Evolutionary conservation across 2,888 invertebrate species (phyloP).

Genomic region (Megalurothrips usitatus): DNA sequence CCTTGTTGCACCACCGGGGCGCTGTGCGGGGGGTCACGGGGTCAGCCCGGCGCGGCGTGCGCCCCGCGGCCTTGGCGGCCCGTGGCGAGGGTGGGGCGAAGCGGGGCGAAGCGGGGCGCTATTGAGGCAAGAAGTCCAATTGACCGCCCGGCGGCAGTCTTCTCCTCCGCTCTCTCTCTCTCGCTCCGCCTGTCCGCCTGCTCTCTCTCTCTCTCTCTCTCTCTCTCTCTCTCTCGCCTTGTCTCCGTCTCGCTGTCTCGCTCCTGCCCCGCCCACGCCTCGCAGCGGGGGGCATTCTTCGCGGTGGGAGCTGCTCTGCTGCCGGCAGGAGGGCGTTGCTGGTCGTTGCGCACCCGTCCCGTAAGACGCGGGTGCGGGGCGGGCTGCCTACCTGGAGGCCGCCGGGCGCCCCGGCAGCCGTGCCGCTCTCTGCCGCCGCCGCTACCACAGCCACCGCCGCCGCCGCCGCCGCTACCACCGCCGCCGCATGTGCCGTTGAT

Average conservation of each 20-base stretch:
- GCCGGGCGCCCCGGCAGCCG: too few relatives aligned
- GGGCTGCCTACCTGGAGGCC: too few relatives aligned
- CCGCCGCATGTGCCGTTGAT: too few relatives aligned
- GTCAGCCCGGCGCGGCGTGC: background rate
- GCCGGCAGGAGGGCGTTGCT: too few relatives aligned
- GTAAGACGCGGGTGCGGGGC: too few relatives aligned
- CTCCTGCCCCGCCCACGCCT: background rate
- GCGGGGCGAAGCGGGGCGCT: background rate
- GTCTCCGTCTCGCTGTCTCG: background rate
- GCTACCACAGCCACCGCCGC: too few relatives aligned
- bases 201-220: slow-evolving; percentile 9
- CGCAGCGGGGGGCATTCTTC: too few relatives aligned
- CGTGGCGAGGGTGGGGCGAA: background rate
- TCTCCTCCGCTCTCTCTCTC: background rate
- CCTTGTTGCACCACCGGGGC: background rate
- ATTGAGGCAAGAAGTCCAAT: slow-evolving; percentile 2
- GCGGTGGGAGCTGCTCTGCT: too few relatives aligned
- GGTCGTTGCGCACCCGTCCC: too few relatives aligned
- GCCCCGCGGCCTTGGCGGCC: background rate
- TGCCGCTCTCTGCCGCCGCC: too few relatives aligned
- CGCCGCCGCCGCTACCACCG: too few relatives aligned
- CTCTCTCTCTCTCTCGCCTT: background rate
- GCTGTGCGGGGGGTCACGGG: background rate
- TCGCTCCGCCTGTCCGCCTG: background rate
- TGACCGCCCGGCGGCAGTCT: background rate